phyloP scores from a whole-genome alignment of 2,113 vertebrate genomes.

The Pachycephala philippinensis region DNA sequence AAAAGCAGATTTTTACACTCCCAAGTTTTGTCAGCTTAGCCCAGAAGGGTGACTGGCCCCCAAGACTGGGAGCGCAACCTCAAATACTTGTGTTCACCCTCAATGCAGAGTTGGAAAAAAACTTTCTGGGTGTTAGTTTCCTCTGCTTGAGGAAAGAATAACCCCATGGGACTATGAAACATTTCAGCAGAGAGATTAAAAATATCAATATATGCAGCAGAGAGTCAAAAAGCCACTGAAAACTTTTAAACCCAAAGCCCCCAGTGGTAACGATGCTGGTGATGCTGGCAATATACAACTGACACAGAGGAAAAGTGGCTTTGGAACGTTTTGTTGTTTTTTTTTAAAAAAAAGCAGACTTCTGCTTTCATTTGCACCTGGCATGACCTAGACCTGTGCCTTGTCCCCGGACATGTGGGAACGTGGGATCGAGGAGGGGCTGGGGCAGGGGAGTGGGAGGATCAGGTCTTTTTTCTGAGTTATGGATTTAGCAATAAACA shows the following conservation, averaged over 20 bases:
- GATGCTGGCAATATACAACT: background rate
- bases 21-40: background rate
- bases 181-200: background rate
- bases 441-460: background rate
- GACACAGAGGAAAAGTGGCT: background rate
- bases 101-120: background rate
- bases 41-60: background rate
- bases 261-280: background rate
- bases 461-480: background rate
- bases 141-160: background rate
- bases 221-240: background rate
- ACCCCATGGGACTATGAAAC: background rate
- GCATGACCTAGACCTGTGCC: background rate
- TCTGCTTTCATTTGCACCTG: background rate
- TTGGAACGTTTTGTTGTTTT: background rate
- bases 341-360: background rate
- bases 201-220: background rate
- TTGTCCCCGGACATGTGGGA: accelerated
- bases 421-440: background rate
- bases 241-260: background rate
- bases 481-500: slow-evolving; percentile 6
- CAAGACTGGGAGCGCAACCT: background rate
- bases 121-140: background rate
- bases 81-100: background rate
- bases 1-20: background rate